phyloP scores from a whole-genome alignment of 1,140 invertebrate species.

The Palaemon carinicauda region DNA sequence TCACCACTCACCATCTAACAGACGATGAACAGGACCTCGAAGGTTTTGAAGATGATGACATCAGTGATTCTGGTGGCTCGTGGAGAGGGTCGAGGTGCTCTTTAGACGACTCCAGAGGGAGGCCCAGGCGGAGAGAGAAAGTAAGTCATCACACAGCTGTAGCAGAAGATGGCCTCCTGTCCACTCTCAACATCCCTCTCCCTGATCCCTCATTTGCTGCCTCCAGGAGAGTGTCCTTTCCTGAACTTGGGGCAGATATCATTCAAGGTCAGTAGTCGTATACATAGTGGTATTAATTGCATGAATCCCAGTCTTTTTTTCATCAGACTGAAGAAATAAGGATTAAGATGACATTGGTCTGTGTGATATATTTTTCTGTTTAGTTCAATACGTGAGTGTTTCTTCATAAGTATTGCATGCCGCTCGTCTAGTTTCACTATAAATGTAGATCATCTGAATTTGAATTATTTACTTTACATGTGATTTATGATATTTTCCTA shows the following conservation, averaged over 20 bases:
- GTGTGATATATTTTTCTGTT: too few relatives aligned
- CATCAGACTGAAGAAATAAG: not conserved
- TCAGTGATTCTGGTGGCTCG: constrained; percentile 59
- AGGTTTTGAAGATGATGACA: constrained; percentile 56
- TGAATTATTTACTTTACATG: too few relatives aligned
- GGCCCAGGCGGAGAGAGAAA: constrained; percentile 21
- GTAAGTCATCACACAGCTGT: constrained; percentile 28
- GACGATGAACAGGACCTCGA: constrained; percentile 61
- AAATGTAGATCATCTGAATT: too few relatives aligned
- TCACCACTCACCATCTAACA: constrained; percentile 57
- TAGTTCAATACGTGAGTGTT: too few relatives aligned
- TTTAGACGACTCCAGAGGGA: constrained; percentile 60
- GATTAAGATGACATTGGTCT: not conserved
- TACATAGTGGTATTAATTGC: not conserved
- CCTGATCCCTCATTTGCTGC: constrained; percentile 64
- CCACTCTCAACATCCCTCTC: constrained; percentile 26
- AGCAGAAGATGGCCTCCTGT: constrained; percentile 27
- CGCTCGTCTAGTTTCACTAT: too few relatives aligned
- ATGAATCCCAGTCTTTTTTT: not conserved
- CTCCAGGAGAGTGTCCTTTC: constrained; percentile 72
- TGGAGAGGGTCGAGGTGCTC: constrained; percentile 61
- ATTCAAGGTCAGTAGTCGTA: constrained; percentile 65
- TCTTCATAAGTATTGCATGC: too few relatives aligned
- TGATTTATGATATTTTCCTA: too few relatives aligned
- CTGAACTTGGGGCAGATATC: constrained; percentile 76